Percentiles rank a stretch among this genome's conserved stretches.
Conservation (phyloP, 2,797 vertebrate species). For the Typhlichthys subterraneus region DNA sequence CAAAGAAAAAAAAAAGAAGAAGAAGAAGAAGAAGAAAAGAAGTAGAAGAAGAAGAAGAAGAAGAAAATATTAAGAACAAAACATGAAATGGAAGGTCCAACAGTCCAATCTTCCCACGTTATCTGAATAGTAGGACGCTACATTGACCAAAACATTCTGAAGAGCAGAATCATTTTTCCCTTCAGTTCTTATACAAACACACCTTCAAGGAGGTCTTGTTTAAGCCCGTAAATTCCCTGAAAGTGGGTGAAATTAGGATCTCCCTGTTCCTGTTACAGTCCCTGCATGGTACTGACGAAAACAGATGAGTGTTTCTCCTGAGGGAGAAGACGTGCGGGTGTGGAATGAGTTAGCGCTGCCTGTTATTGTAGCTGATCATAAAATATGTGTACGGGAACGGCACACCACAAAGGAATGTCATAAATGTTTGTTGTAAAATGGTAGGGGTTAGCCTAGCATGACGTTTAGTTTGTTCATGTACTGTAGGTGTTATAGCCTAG, state of each 20-base stretch:
- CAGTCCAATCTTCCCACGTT: constrained; percentile 39
- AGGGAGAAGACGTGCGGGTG: constrained; percentile 62
- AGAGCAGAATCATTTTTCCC: constrained; percentile 33
- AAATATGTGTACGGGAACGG: constrained; percentile 69
- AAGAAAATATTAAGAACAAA: constrained; percentile 5
- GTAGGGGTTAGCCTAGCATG: constrained; percentile 16
- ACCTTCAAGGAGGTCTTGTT: constrained; percentile 69
- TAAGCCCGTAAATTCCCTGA: constrained; percentile 68
- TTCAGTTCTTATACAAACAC: constrained; percentile 46
- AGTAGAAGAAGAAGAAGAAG: too few species aligned
- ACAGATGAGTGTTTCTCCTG: constrained; percentile 74
- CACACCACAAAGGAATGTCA: constrained; percentile 51
- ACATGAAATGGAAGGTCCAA: constrained; percentile 41
- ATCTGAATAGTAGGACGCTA: constrained; percentile 34
- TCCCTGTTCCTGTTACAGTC: constrained; percentile 66
- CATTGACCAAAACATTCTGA: constrained; percentile 34
- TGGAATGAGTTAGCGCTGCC: constrained; percentile 72
- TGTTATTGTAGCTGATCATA: constrained; percentile 79
- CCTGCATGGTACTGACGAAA: constrained; percentile 70
- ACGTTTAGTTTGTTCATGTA: background rate
- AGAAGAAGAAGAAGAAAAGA: too few species aligned
- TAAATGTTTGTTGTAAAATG: constrained; percentile 63
- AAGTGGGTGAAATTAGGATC: constrained; percentile 70
- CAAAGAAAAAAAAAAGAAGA: constrained; percentile 15
- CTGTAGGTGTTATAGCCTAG: constrained; percentile 3